A percentile compares a stretch with the other conserved stretches of the same genome.
Conservation (phyloP, 2,888 invertebrate species). For the Anthophora plumipes region DNA sequence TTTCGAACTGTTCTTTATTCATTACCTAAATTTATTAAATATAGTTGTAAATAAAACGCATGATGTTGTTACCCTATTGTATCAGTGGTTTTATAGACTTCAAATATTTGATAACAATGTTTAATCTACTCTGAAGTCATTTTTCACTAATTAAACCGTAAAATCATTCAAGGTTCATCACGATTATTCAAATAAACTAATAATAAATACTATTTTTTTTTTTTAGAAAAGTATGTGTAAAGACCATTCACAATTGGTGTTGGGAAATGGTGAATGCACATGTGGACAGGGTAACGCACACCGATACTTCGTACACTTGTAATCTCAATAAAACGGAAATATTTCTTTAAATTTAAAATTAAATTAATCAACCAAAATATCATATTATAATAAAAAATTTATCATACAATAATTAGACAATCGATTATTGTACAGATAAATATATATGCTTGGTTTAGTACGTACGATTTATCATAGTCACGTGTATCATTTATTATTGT, state of each 20-base stretch:
- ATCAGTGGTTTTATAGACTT: neutral
- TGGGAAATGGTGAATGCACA: neutral
- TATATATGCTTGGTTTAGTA: too few species aligned
- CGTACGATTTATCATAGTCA: neutral
- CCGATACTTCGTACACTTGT: neutral
- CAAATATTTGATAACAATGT: neutral
- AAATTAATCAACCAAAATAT: neutral
- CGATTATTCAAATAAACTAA: neutral
- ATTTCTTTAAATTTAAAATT: neutral
- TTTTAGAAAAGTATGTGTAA: neutral
- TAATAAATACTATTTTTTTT: neutral
- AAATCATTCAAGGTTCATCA: neutral
- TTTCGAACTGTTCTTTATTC: neutral
- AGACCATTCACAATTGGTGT: too few species aligned
- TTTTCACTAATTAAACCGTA: neutral
- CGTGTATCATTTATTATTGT: neutral
- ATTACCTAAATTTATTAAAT: slow-evolving; percentile 4
- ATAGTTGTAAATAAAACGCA: slow-evolving; percentile 8
- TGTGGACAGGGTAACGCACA: neutral
- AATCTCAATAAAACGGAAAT: neutral
- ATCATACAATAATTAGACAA: neutral
- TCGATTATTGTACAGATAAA: neutral
- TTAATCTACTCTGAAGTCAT: neutral
- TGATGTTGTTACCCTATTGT: neutral
- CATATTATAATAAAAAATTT: neutral